Percentiles rank a stretch among this genome's conserved stretches.
phyloP scores from a whole-genome alignment of 2,888 invertebrate species.

The Pseudococcus viburni region DNA sequence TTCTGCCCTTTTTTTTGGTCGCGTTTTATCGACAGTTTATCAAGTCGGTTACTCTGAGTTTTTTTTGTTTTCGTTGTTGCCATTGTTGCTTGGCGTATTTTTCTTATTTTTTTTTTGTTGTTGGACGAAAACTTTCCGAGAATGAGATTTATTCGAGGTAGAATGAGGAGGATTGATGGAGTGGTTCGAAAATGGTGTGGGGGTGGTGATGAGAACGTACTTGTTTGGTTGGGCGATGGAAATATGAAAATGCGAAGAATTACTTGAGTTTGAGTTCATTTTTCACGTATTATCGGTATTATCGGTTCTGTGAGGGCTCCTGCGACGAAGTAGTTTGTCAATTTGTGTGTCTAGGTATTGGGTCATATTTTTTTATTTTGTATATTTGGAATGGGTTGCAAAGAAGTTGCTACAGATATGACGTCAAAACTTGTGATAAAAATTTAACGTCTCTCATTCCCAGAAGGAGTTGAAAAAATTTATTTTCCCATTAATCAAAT shows the following conservation, averaged over 20 bases:
- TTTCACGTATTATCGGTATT: too few species aligned
- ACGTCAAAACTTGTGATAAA: too few species aligned
- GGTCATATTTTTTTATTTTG: too few species aligned
- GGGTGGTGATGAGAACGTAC: background rate
- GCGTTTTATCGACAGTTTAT: constrained; percentile 35
- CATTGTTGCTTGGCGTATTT: background rate
- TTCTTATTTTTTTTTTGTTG: background rate
- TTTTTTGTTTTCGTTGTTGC: constrained; percentile 9
- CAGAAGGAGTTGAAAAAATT: too few species aligned
- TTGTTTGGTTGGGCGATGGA: background rate
- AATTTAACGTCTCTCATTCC: too few species aligned
- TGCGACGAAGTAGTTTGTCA: too few species aligned
- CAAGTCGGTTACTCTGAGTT: constrained; percentile 1
- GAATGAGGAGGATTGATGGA: background rate
- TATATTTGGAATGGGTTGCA: too few species aligned
- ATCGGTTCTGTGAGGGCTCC: too few species aligned
- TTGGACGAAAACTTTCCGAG: background rate
- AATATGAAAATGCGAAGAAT: background rate
- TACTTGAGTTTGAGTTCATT: too few species aligned
- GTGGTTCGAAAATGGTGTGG: background rate
- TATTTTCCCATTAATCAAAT: too few species aligned
- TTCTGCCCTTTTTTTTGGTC: background rate
- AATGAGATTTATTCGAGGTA: constrained; percentile 5
- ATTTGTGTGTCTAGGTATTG: too few species aligned
- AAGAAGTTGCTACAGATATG: too few species aligned